Base-by-base conservation (phyloP, 1,140 invertebrate species). In the Sweltsa coloradensis region DNA sequence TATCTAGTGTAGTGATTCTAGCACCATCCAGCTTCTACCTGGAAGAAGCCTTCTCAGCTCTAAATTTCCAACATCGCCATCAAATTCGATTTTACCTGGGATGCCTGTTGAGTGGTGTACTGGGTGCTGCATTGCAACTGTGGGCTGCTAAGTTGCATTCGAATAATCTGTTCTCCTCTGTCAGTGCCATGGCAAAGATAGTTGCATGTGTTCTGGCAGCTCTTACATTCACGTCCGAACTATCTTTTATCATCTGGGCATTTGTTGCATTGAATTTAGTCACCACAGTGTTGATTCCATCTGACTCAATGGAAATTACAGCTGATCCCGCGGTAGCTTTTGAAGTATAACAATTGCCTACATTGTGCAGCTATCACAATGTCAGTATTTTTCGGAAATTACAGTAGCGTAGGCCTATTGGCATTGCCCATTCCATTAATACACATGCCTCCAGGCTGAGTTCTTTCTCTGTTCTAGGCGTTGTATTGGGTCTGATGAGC, bases 31-130 rank as follows among this genome's bases (percentile, higher is more conserved):
- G 56, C 16, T 37, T 60, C 18, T 62, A 61, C 47, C 45, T 61
- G 50, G 60, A 61, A 31, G 61, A 63, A 41, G 61, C 61, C 1
- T 62, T 63, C 45, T 53, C 53, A 4, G 59, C 55, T 21, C 52
- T 60, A 0, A 45, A 57, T 7, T 63, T 63, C 42, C 54, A 54
- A 24, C 53, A 60, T 44, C 50, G 47, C 0, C 40, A 49, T 11
- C 59, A 59, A 26, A 50, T 55, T 13, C 52, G 54, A 27, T 62
- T 62, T 46, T 54, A 57, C 22, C 51, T 51, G 19, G 55, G 55
- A n/a, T 62, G 60, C 27, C 31, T 60, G 23, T 42, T 60, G 25
- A 56, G 56, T 44, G 60, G 57, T 1, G 47, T 59, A 3, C 43
- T 55, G n/a, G 57, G 55, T 13, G 44, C 55, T 5, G 40, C 52